Evolutionary conservation across 2,888 invertebrate species (phyloP).

Genomic region (Tetragnatha montana): DNA sequence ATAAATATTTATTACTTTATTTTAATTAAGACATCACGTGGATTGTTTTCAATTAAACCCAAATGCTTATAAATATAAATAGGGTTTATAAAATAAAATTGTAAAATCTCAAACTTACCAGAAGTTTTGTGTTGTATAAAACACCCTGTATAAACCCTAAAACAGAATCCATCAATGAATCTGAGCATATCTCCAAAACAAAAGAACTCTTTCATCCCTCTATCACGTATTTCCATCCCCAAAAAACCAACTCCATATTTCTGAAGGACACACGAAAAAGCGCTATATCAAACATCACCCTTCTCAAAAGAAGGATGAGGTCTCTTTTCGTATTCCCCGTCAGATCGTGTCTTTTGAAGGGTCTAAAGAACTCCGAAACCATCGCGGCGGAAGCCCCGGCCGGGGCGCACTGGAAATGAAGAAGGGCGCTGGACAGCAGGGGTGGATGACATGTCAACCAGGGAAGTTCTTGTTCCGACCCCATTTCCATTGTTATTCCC

Average conservation of each 20-base stretch:
- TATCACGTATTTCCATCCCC: neutral
- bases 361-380: slow-evolving; percentile 10
- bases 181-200: neutral
- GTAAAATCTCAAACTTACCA: too few species aligned
- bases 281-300: neutral
- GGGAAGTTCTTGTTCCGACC: neutral
- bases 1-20: too few species aligned
- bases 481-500: slow-evolving; percentile 31
- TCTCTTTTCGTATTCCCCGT: slow-evolving; percentile 5
- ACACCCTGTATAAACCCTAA: too few species aligned
- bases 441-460: neutral
- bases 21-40: too few species aligned
- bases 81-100: too few species aligned
- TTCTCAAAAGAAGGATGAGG: neutral
- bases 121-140: too few species aligned
- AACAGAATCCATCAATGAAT: too few species aligned
- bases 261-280: neutral
- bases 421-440: neutral
- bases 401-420: slow-evolving; percentile 9
- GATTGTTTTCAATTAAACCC: too few species aligned
- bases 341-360: slow-evolving; percentile 8
- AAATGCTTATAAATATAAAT: too few species aligned
- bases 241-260: neutral
- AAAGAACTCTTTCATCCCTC: neutral
- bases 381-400: slow-evolving; percentile 23